Conservation (phyloP, 1,140 invertebrate species). For the Lucilia sericata region DNA sequence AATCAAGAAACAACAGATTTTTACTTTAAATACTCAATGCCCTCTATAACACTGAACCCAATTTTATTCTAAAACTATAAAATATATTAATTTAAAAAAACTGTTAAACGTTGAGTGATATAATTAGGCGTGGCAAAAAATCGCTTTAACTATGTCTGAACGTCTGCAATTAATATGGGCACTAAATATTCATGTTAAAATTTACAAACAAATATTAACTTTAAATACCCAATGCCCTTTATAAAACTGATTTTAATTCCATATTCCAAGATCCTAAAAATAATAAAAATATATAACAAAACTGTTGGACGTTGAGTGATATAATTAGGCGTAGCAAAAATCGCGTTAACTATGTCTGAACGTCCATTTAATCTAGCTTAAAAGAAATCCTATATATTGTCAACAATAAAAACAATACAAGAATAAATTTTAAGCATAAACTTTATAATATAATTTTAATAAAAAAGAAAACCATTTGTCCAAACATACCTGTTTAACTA, state of each 20-base stretch:
- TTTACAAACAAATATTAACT: background rate
- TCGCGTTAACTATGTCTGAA: conserved; percentile 51
- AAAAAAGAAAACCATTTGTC: background rate
- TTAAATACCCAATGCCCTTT: background rate
- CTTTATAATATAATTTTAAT: background rate
- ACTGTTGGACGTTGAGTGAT: conserved; percentile 67
- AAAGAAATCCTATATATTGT: background rate
- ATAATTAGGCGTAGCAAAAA: conserved; percentile 60
- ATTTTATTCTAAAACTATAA: too few species aligned
- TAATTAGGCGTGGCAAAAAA: conserved; percentile 58
- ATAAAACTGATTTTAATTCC: background rate
- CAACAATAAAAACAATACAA: background rate
- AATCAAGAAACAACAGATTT: background rate
- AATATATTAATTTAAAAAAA: background rate
- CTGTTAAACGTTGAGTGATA: conserved; percentile 66
- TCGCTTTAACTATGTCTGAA: conserved; percentile 51
- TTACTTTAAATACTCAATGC: conserved; percentile 14
- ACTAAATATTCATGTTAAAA: background rate
- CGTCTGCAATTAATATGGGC: conserved; percentile 36
- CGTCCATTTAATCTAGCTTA: conserved; percentile 33
- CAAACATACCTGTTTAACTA: conserved; percentile 82
- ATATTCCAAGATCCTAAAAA: too few species aligned
- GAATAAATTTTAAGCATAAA: background rate
- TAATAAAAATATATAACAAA: background rate
- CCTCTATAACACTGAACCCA: background rate